These are phyloP conservation scores for Dermochelys coriacea DNA, from an alignment of 2,797 vertebrate genomes.

Conservation along the genomic window DNA sequence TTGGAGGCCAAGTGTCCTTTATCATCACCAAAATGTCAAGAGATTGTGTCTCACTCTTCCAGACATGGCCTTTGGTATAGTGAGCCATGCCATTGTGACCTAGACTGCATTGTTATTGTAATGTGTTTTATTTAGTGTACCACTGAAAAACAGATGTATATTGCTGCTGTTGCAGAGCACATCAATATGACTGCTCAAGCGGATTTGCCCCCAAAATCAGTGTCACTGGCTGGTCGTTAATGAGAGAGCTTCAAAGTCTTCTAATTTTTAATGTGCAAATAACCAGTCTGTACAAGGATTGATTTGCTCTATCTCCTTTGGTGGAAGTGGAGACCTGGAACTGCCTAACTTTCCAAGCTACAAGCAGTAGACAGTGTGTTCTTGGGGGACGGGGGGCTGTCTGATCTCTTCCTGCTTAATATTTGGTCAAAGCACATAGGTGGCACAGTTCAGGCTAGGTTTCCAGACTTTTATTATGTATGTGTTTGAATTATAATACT, in stretches of 20 bases:
- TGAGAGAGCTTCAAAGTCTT: fast-evolving
- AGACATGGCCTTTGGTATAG: background rate
- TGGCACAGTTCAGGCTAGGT: background rate
- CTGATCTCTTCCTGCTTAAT: background rate
- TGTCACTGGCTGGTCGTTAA: background rate
- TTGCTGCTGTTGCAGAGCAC: background rate
- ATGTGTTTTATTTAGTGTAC: fast-evolving
- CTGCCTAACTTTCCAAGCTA: fast-evolving
- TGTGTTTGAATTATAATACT: background rate
- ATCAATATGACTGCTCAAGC: background rate
- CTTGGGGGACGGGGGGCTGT: fast-evolving
- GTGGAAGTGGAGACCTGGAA: fast-evolving
- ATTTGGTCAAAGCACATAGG: background rate
- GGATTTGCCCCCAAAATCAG: fast-evolving
- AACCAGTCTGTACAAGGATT: fast-evolving
- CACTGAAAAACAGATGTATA: fast-evolving
- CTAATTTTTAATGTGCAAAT: background rate
- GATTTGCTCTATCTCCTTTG: fast-evolving
- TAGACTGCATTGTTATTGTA: background rate
- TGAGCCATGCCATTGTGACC: background rate
- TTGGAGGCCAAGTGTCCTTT: background rate
- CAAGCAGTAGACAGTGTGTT: fast-evolving
- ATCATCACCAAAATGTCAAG: background rate
- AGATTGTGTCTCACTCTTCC: background rate
- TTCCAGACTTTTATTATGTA: background rate